Conservation (phyloP, 2,113 vertebrate species). For the Chaetodon trifascialis region DNA sequence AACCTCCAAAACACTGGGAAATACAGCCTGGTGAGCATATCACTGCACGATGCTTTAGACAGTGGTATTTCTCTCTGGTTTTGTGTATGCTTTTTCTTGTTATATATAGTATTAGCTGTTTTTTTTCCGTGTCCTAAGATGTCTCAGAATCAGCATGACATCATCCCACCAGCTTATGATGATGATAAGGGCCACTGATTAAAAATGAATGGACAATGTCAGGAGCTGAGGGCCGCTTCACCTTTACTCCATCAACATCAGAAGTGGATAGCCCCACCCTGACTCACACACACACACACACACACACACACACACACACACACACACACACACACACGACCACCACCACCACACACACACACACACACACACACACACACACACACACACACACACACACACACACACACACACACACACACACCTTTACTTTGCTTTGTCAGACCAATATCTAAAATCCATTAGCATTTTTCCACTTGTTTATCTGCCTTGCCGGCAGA, state of each 20-base stretch:
- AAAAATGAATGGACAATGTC: slow-evolving; percentile 13
- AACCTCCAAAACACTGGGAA: neutral
- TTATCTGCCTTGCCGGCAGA: slow-evolving; percentile 34
- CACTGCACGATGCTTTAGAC: neutral
- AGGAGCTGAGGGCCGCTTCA: slow-evolving; percentile 39
- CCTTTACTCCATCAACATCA: slow-evolving; percentile 37
- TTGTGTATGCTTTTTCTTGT: no score
- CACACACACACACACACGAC: no score
- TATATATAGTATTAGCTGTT: neutral
- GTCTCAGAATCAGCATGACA: neutral
- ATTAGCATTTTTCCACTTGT: slow-evolving; percentile 61
- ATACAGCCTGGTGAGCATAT: neutral
- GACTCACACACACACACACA: no score
- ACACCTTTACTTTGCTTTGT: slow-evolving; percentile 23
- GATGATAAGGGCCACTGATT: neutral
- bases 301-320: no score
- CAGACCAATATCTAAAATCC: slow-evolving; percentile 42
- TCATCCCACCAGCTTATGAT: neutral
- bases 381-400: no score
- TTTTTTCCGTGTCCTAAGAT: neutral
- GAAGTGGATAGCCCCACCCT: neutral
- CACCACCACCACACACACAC: neutral
- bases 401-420: neutral
- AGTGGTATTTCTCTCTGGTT: neutral
- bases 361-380: no score